Percentiles rank a stretch among this genome's conserved stretches.
phyloP scores from a whole-genome alignment of 2,113 vertebrate species.

The Halcyon senegalensis region DNA sequence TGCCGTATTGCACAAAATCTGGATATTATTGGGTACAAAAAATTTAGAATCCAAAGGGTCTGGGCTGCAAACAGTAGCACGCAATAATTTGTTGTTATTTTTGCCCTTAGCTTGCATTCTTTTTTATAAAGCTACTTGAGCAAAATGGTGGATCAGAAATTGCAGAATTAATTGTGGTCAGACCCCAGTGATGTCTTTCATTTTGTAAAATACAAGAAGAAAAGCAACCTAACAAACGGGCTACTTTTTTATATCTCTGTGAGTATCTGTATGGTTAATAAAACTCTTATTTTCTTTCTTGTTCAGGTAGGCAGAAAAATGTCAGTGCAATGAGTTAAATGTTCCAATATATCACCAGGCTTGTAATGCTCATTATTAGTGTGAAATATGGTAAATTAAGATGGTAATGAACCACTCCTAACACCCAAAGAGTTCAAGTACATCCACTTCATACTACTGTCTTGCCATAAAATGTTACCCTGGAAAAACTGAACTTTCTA shows the following conservation, averaged over 20 bases:
- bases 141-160: conserved; percentile 37
- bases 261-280: conserved; percentile 45
- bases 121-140: conserved; percentile 62
- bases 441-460: not conserved
- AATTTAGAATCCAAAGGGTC: conserved; percentile 10
- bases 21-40: not conserved
- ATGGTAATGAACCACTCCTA: not conserved
- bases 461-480: conserved; percentile 37
- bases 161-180: conserved; percentile 63
- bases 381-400: conserved; percentile 31
- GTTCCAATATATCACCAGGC: not conserved
- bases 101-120: conserved; percentile 17
- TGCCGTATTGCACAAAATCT: conserved; percentile 36
- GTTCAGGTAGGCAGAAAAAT: conserved; percentile 31
- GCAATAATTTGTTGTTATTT: conserved; percentile 57
- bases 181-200: conserved; percentile 44
- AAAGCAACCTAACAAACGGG: not conserved
- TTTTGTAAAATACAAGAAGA: conserved; percentile 5
- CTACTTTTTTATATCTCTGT: conserved; percentile 39
- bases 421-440: not conserved
- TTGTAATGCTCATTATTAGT: not conserved
- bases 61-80: conserved; percentile 34
- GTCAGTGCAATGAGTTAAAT: conserved; percentile 24
- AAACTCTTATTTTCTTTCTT: conserved; percentile 49
- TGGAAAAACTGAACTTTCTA: conserved; percentile 6